These are phyloP conservation scores for Blera fallax DNA, from an alignment of 2,888 invertebrate genomes.

Conservation along the genomic window DNA sequence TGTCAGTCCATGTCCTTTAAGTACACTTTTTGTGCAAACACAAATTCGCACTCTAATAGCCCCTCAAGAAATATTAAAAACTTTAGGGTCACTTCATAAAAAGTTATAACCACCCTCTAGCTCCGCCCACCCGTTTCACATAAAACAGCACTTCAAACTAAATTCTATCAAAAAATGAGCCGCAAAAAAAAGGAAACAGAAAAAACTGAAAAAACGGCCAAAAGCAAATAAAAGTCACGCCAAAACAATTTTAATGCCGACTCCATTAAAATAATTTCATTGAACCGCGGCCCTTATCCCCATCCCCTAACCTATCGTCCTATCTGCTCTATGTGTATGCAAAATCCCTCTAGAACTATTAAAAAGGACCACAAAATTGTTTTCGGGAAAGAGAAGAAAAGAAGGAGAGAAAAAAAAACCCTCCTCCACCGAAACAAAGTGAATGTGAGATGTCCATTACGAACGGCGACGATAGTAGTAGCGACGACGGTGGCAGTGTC, in stretches of 20 bases:
- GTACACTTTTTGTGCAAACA: background rate
- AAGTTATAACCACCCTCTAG: conserved; percentile 24
- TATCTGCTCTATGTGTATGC: background rate
- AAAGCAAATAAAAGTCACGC: conserved; percentile 51
- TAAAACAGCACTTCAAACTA: conserved; percentile 46
- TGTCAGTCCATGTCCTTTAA: background rate
- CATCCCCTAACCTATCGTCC: no score
- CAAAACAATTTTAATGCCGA: conserved; percentile 57
- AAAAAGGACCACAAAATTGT: conserved; percentile 59
- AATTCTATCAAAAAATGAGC: conserved; percentile 35
- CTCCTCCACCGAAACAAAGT: conserved; percentile 39
- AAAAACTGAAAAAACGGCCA: background rate
- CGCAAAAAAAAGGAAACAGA: background rate
- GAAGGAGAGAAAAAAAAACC: background rate
- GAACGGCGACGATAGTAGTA: conserved; percentile 8
- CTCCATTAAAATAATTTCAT: conserved; percentile 69
- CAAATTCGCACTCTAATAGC: conserved; percentile 57
- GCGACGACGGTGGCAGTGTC: background rate
- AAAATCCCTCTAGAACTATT: conserved; percentile 49
- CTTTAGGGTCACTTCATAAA: conserved; percentile 64
- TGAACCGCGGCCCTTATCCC: conserved; percentile 19
- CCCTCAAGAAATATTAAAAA: conserved; percentile 65
- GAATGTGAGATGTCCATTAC: conserved; percentile 68
- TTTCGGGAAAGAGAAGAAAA: conserved; percentile 15
- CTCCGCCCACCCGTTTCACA: background rate